These are phyloP conservation scores for human (Homo sapiens) DNA, from an alignment of 2,113 vertebrate genomes.

Conservation along the genomic window DNA sequence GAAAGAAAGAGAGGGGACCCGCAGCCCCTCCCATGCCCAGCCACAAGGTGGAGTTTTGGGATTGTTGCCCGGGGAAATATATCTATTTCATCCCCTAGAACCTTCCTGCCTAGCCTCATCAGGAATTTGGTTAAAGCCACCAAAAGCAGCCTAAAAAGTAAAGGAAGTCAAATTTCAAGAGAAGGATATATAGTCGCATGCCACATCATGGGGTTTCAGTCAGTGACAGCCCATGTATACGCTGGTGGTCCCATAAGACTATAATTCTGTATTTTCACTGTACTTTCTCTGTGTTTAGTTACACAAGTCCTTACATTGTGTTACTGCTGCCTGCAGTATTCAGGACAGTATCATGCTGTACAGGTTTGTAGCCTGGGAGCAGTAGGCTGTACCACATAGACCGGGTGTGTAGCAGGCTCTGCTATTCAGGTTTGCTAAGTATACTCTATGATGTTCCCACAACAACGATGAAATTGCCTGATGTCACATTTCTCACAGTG, in stretches of 20 bases:
- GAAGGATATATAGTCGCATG: neutral
- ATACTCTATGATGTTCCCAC: neutral
- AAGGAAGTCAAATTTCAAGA: neutral
- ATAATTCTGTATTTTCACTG: neutral
- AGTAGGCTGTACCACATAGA: neutral
- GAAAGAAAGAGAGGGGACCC: neutral
- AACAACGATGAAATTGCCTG: neutral
- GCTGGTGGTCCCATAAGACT: neutral
- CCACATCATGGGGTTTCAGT: neutral
- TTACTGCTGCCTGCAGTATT: neutral
- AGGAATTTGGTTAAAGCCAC: conserved; percentile 7
- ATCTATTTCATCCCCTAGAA: neutral
- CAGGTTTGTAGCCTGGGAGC: neutral
- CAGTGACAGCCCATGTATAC: neutral
- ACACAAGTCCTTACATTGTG: neutral
- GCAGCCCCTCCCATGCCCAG: neutral
- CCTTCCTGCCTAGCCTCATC: neutral
- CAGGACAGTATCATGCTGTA: neutral
- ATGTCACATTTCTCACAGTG: neutral
- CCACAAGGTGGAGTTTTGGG: neutral
- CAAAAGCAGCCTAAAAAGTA: neutral
- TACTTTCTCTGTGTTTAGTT: neutral
- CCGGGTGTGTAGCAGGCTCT: neutral
- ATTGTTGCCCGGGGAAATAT: neutral
- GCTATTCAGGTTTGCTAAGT: neutral